Evolutionary conservation across 1,140 invertebrate species (phyloP).

Genomic region (Brachionus manjavacas): DNA sequence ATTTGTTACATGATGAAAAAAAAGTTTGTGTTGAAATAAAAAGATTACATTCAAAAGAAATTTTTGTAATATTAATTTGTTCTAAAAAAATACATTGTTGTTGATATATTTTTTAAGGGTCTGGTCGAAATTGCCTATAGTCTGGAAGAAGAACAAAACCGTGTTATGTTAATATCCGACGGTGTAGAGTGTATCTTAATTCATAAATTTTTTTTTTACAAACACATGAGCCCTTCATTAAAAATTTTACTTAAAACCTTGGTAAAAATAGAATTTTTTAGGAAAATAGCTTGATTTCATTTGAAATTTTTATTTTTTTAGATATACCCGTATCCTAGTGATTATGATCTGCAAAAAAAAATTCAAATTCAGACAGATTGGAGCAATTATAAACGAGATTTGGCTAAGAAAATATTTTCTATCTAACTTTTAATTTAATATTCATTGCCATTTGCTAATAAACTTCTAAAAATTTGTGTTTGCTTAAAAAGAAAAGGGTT

Average conservation of each 20-base stretch:
- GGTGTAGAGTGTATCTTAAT: slow-evolving; percentile 54
- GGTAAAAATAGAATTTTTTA: background rate
- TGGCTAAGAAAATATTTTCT: background rate
- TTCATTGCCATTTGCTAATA: no score
- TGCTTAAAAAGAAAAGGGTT: no score
- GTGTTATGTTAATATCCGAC: slow-evolving; percentile 47
- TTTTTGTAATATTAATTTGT: slow-evolving; percentile 7
- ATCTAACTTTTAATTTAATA: background rate
- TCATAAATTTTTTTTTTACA: slow-evolving; percentile 49
- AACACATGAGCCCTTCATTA: slow-evolving; percentile 48
- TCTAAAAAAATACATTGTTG: background rate
- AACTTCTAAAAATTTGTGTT: no score
- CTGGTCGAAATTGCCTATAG: background rate
- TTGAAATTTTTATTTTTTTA: background rate
- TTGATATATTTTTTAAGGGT: background rate
- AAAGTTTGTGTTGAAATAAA: background rate
- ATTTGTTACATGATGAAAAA: background rate
- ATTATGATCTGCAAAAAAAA: slow-evolving; percentile 49
- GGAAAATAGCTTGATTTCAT: background rate
- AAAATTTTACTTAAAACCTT: slow-evolving; percentile 46
- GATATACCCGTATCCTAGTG: slow-evolving; percentile 48
- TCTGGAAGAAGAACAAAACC: slow-evolving; percentile 22
- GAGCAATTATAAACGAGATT: slow-evolving; percentile 49
- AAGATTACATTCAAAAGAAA: background rate
- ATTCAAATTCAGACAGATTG: slow-evolving; percentile 50